phyloP scores from a whole-genome alignment of 1,140 invertebrate genomes.

The Megalopta genalis region DNA sequence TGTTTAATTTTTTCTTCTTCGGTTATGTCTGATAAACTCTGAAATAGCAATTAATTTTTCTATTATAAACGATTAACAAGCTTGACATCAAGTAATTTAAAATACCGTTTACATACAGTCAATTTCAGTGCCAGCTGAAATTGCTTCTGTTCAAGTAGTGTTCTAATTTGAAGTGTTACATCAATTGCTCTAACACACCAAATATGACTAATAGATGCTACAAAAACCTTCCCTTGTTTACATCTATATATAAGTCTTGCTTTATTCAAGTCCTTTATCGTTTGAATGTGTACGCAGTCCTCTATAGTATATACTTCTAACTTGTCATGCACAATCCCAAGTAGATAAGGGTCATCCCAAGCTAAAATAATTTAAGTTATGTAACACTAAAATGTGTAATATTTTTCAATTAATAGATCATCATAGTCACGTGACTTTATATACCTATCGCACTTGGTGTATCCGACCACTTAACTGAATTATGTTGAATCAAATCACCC shows the following conservation, averaged over 20 bases:
- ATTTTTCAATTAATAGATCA: neutral
- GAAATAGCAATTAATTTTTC: slow-evolving; percentile 65
- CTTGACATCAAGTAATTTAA: neutral
- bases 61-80: neutral
- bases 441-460: slow-evolving; percentile 87
- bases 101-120: slow-evolving; percentile 85
- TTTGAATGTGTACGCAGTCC: slow-evolving; percentile 82
- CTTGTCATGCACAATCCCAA: slow-evolving; percentile 90
- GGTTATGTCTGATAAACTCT: slow-evolving; percentile 92
- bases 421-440: slow-evolving; percentile 50
- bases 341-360: slow-evolving; percentile 94
- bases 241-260: slow-evolving; percentile 86
- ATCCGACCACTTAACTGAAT: slow-evolving; percentile 91
- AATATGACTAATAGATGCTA: slow-evolving; percentile 91
- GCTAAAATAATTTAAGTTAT: slow-evolving; percentile 81
- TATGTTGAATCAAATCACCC: slow-evolving; percentile 85
- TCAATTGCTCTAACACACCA: slow-evolving; percentile 92
- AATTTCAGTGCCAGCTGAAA: slow-evolving; percentile 96
- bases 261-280: slow-evolving; percentile 83
- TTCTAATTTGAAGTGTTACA: slow-evolving; percentile 89
- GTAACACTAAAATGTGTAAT: neutral
- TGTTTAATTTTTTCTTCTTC: slow-evolving; percentile 90
- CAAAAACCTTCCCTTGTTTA: slow-evolving; percentile 89
- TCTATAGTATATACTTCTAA: slow-evolving; percentile 92
- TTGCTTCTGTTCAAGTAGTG: slow-evolving; percentile 92